Conservation (phyloP, 2,888 invertebrate genomes). For the Nomada flava region DNA sequence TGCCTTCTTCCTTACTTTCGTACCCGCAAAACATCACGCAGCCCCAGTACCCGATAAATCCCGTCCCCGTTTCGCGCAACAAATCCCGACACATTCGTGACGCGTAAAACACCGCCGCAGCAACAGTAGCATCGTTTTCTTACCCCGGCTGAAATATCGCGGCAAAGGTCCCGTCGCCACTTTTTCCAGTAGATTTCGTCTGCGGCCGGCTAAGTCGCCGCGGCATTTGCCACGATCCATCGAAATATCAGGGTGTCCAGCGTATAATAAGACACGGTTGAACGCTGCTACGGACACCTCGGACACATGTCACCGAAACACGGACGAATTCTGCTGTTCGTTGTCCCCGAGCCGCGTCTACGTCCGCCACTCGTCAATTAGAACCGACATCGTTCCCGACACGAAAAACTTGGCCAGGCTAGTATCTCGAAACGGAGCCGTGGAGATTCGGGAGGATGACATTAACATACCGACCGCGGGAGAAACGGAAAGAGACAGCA, state of each 20-base stretch:
- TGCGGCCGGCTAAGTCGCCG: slow-evolving; percentile 15
- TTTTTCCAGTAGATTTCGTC: slow-evolving; percentile 49
- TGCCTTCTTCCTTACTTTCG: not conserved
- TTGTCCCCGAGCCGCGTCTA: slow-evolving; percentile 55
- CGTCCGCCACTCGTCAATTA: slow-evolving; percentile 80
- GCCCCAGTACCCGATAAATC: slow-evolving; percentile 26
- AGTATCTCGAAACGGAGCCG: slow-evolving; percentile 75
- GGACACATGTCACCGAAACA: slow-evolving; percentile 76
- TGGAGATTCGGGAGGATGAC: slow-evolving; percentile 77
- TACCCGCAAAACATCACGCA: slow-evolving; percentile 11
- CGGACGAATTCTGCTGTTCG: slow-evolving; percentile 49
- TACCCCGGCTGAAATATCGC: slow-evolving; percentile 42
- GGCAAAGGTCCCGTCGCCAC: slow-evolving; percentile 14
- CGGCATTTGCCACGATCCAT: slow-evolving; percentile 69
- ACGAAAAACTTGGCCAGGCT: slow-evolving; percentile 78
- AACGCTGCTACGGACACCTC: slow-evolving; percentile 78
- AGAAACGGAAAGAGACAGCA: slow-evolving; percentile 35
- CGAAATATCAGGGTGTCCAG: slow-evolving; percentile 72
- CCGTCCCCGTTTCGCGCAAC: slow-evolving; percentile 9
- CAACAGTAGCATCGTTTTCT: slow-evolving; percentile 34
- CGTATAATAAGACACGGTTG: slow-evolving; percentile 77
- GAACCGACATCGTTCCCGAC: slow-evolving; percentile 75
- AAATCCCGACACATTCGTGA: slow-evolving; percentile 51
- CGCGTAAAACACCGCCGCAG: slow-evolving; percentile 18
- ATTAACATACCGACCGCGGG: slow-evolving; percentile 77